Evolutionary conservation across 2,113 vertebrate genomes (phyloP).

Genomic region (Lanius collurio): DNA sequence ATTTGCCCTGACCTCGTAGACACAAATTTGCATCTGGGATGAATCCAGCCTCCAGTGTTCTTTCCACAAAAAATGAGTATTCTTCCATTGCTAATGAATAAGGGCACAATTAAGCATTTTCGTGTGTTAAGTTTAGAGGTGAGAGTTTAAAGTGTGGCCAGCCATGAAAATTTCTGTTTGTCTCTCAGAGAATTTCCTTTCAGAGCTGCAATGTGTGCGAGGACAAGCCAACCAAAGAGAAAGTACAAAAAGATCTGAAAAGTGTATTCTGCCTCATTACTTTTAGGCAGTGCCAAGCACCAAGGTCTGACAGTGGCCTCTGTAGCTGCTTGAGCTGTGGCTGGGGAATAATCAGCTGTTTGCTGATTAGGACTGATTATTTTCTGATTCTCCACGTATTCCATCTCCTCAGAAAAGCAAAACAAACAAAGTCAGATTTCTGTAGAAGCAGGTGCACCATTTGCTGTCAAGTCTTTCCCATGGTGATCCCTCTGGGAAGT

Average conservation of each 20-base stretch:
- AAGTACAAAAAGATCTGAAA: not conserved
- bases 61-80: conserved; percentile 10
- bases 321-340: not conserved
- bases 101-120: conserved; percentile 33
- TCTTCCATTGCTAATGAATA: conserved; percentile 38
- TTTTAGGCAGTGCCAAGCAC: not conserved
- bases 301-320: not conserved
- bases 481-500: not conserved
- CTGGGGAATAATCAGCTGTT: not conserved
- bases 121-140: not conserved
- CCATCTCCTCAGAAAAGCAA: not conserved
- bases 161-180: not conserved
- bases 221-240: not conserved
- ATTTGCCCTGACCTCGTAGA: not conserved
- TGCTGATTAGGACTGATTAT: not conserved
- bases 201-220: not conserved
- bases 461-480: not conserved
- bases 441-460: not conserved
- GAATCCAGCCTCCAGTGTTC: conserved; percentile 9
- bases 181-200: not conserved
- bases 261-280: not conserved
- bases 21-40: conserved; percentile 13
- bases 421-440: not conserved
- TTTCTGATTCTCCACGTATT: not conserved
- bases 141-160: conserved; percentile 41